These are phyloP conservation scores for Rhinella marina DNA, from an alignment of 2,797 vertebrate genomes.

Conservation along the genomic window DNA sequence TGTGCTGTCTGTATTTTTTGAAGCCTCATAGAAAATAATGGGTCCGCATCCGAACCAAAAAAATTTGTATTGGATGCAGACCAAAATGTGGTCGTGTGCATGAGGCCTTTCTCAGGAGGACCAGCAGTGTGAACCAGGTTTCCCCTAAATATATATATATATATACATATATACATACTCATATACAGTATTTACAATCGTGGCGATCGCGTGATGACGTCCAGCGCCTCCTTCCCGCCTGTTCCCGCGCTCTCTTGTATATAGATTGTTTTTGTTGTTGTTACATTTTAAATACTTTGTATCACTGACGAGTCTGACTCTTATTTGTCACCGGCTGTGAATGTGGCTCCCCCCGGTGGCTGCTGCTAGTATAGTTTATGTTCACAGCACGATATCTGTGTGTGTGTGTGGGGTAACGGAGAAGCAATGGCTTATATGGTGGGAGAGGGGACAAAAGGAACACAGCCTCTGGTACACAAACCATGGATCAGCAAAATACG, in stretches of 20 bases:
- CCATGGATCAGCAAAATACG: too few species aligned
- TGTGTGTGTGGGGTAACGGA: neutral
- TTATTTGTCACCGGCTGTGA: neutral
- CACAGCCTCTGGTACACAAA: too few species aligned
- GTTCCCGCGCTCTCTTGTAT: neutral
- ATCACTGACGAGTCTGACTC: neutral
- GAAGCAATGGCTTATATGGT: too few species aligned
- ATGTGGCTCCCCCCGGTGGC: neutral
- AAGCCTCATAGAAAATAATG: too few species aligned
- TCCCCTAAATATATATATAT: too few species aligned
- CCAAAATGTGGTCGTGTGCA: too few species aligned
- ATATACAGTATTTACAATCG: neutral
- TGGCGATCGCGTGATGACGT: neutral
- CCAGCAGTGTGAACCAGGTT: too few species aligned
- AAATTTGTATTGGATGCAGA: too few species aligned
- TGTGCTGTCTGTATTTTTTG: too few species aligned
- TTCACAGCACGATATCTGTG: neutral
- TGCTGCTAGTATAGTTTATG: neutral
- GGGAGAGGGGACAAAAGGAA: too few species aligned
- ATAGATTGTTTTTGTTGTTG: constrained; percentile 41
- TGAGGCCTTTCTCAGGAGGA: neutral
- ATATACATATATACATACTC: too few species aligned
- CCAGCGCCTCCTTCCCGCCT: neutral
- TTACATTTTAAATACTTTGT: constrained; percentile 51
- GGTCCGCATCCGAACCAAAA: too few species aligned